A percentile compares a stretch with the other conserved stretches of the same genome.
phyloP scores from a whole-genome alignment of 1,140 invertebrate genomes.

The Drosophila pseudoananassae region DNA sequence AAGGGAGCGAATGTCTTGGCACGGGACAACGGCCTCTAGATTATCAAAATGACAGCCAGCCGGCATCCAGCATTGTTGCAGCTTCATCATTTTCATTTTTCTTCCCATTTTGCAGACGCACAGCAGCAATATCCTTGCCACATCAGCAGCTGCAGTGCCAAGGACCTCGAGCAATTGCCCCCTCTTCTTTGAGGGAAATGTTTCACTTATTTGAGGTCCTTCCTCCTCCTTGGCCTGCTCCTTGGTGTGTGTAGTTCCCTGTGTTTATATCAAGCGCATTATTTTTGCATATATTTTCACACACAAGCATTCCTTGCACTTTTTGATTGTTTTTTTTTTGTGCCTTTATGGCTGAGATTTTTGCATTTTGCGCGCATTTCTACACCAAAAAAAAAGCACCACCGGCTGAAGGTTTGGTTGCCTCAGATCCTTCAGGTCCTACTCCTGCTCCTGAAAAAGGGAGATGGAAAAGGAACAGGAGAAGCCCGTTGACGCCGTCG shows the following conservation, averaged over 20 bases:
- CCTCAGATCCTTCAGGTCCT: conserved; percentile 16
- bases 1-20: conserved; percentile 60
- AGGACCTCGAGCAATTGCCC: conserved; percentile 51
- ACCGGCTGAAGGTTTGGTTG: conserved; percentile 47
- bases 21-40: conserved; percentile 66
- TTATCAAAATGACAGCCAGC: conserved; percentile 78
- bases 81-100: conserved; percentile 73
- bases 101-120: conserved; percentile 49
- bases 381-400: conserved; percentile 67
- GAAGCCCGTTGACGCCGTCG: conserved; percentile 55
- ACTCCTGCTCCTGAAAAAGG: conserved; percentile 31
- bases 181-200: conserved; percentile 49
- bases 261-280: conserved; percentile 56
- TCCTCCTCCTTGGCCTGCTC: conserved; percentile 8
- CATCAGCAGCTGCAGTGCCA: conserved; percentile 47
- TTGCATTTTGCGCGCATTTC: conserved; percentile 82
- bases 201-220: conserved; percentile 39
- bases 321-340: conserved; percentile 60
- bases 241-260: conserved; percentile 12
- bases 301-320: conserved; percentile 61
- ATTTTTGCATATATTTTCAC: conserved; percentile 67
- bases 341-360: conserved; percentile 60
- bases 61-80: conserved; percentile 59
- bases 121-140: conserved; percentile 15
- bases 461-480: conserved; percentile 38